Conservation (phyloP, 2,113 vertebrate genomes). For the Talpa occidentalis region DNA sequence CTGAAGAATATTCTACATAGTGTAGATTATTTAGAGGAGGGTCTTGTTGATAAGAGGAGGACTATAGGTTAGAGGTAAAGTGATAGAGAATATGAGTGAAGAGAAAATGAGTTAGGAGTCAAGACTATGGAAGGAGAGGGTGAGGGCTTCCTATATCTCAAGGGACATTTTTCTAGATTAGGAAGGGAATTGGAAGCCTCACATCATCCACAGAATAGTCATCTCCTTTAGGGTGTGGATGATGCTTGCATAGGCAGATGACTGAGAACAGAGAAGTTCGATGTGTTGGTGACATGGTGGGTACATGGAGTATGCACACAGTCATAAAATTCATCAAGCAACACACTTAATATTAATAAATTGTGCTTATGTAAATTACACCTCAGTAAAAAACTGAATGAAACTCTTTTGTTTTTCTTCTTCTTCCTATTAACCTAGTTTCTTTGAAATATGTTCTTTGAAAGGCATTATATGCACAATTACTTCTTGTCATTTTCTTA, state of each 20-base stretch:
- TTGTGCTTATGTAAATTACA: background rate
- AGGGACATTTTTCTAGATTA: background rate
- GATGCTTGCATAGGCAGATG: rapidly evolving
- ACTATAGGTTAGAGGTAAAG: background rate
- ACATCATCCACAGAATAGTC: background rate
- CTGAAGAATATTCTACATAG: background rate
- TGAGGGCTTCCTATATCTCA: background rate
- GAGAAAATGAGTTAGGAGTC: background rate
- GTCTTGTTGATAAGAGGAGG: background rate
- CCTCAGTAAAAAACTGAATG: background rate
- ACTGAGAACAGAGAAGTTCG: background rate
- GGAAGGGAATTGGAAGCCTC: background rate
- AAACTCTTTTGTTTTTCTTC: background rate
- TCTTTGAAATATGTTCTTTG: background rate
- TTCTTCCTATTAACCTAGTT: background rate
- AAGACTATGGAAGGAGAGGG: background rate
- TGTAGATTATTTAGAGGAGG: background rate
- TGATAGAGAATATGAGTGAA: background rate
- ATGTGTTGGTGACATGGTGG: background rate
- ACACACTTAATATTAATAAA: background rate
- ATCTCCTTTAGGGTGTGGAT: background rate
- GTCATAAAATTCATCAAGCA: background rate
- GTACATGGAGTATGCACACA: background rate
- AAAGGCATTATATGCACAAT: background rate
- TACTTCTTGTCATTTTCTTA: constrained; percentile 28